Base-by-base conservation (phyloP, 2,113 vertebrate genomes). In the Egretta garzetta region DNA sequence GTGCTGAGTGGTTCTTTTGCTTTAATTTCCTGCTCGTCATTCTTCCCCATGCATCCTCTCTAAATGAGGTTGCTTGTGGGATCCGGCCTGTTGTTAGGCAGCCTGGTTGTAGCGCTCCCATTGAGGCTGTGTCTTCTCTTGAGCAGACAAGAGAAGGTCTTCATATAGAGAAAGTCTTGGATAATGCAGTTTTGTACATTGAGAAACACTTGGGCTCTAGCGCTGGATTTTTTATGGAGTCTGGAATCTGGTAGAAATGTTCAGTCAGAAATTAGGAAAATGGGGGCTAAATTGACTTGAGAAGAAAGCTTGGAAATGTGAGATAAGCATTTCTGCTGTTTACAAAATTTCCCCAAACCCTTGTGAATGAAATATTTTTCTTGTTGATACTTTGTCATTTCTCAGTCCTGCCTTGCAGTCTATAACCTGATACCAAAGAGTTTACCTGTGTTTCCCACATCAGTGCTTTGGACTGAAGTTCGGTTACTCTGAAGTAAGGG, bases 21-120 rank as follows among this genome's bases (percentile, higher is more conserved):
- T 96, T 93, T 96, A 70, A 91, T 96, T 97, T 97, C 91, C 88
- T 94, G 73, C 49, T 94, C 1, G 0, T 93, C 84, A 26, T 89
- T 96, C 53, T 90, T 93, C 58, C 39, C 32, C 4, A 28, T 59
- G 63, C 39, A 43, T 64, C 60, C 37, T 4, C 32, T 84, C 53
- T 60, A 89, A 72, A 74, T 13, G 56, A 86, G 15, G 45, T 30
- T 89, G 53, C 58, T 66, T 37, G 37, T 58, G 41, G 60, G 50
- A 81, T 33, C 55, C 10, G 8, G 27, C 32, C 56, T 0, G 6
- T 80, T 84, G 35, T 66, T 47, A 72, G 59, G 19, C 20, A 76
- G 70, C 24, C 47, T 91, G 79, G 68, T 33, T 23, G 21, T 35
- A 52, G 21, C 0, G 0, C 8, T 68, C 37, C 21, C 9, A 88